These are phyloP conservation scores for Amyelois transitella DNA, from an alignment of 1,140 invertebrate species.

Conservation along the genomic window DNA sequence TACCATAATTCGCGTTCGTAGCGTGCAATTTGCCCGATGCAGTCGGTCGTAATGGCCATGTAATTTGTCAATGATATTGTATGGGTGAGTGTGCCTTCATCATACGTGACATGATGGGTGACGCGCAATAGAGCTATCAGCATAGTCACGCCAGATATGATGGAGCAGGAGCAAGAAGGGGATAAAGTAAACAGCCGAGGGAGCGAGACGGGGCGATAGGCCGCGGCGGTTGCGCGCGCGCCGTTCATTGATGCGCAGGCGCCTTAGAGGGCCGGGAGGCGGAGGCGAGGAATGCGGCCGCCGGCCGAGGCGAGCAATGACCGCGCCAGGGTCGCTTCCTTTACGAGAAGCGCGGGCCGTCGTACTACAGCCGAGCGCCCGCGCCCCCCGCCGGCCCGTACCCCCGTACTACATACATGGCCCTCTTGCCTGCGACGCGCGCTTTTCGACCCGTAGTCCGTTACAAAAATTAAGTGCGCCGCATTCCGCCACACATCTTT, in stretches of 20 bases:
- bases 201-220: constrained; percentile 41
- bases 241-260: constrained; percentile 70
- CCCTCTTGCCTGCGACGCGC: constrained; percentile 47
- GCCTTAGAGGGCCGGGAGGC: constrained; percentile 41
- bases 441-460: constrained; percentile 67
- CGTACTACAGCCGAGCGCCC: constrained; percentile 64
- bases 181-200: constrained; percentile 24
- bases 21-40: neutral
- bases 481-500: constrained; percentile 55
- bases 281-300: constrained; percentile 57
- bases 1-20: neutral
- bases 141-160: constrained; percentile 11
- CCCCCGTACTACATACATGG: constrained; percentile 54
- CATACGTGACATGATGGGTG: constrained; percentile 1
- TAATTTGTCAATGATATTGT: constrained; percentile 13
- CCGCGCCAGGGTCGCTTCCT: constrained; percentile 72
- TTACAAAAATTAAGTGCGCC: constrained; percentile 70
- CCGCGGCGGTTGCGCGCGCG: constrained; percentile 53
- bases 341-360: constrained; percentile 69
- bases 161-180: constrained; percentile 25
- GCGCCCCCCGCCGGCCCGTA: constrained; percentile 18
- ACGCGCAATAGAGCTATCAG: constrained; percentile 9
- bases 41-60: neutral
- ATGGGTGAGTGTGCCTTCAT: constrained; percentile 4
- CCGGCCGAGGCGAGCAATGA: constrained; percentile 66